phyloP scores from a whole-genome alignment of 92 coral and sea anemone species.

The Porites divaricata region DNA sequence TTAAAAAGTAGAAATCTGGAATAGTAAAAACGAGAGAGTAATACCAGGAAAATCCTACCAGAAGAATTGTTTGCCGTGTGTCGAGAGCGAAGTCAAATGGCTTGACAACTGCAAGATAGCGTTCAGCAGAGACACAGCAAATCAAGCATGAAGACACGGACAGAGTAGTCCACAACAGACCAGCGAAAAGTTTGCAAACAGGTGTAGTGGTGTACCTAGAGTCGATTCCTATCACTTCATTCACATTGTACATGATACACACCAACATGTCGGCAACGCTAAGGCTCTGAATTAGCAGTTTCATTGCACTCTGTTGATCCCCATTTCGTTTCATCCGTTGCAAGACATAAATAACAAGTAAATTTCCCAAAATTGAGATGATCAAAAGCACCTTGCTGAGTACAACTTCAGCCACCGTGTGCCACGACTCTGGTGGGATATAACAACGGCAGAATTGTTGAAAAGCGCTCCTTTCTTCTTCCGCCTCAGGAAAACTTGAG shows the following conservation, averaged over 20 bases:
- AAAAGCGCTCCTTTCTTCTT: conserved; percentile 40
- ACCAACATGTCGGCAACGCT: conserved; percentile 84
- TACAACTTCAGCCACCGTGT: conserved; percentile 58
- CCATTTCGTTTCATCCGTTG: conserved; percentile 76
- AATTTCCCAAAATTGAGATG: conserved; percentile 74
- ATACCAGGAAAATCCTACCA: conserved; percentile 84
- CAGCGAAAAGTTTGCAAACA: conserved; percentile 73
- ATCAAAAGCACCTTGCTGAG: conserved; percentile 76
- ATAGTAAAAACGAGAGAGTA: conserved; percentile 74
- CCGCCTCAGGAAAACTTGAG: conserved; percentile 66
- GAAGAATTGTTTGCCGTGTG: conserved; percentile 63
- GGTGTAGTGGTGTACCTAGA: conserved; percentile 56
- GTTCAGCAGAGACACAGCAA: conserved; percentile 87
- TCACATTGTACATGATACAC: conserved; percentile 78
- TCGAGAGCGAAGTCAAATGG: conserved; percentile 82
- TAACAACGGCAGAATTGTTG: conserved; percentile 65
- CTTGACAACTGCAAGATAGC: conserved; percentile 87
- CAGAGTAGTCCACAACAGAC: conserved; percentile 73
- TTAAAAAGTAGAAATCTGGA: conserved; percentile 81
- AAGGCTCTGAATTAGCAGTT: conserved; percentile 73
- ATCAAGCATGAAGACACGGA: conserved; percentile 73
- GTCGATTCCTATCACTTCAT: conserved; percentile 65
- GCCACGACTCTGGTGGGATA: conserved; percentile 57
- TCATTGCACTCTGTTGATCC: conserved; percentile 61
- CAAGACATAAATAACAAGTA: conserved; percentile 70